Evolutionary conservation across 2,797 vertebrate species (phyloP).

Genomic region (Hoplostethus atlanticus): DNA sequence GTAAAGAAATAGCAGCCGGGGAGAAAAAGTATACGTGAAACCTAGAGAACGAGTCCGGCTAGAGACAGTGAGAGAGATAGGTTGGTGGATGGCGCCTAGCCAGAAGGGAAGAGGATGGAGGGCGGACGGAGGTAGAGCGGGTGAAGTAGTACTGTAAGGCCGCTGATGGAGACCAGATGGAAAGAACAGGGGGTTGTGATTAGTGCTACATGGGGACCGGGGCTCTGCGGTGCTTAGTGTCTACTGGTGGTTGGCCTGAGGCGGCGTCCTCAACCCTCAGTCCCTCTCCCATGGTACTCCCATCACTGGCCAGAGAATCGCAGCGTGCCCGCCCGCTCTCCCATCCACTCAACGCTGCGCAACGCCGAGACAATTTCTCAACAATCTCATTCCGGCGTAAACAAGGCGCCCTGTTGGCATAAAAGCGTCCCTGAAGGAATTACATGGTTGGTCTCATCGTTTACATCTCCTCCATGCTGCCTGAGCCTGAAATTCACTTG

Average conservation of each 20-base stretch:
- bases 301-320: conserved; percentile 67
- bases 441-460: conserved; percentile 70
- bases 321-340: conserved; percentile 59
- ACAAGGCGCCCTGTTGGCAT: conserved; percentile 73
- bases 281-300: conserved; percentile 59
- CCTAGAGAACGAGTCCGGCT: conserved; percentile 24
- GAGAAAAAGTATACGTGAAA: not conserved
- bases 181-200: conserved; percentile 79
- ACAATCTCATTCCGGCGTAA: conserved; percentile 69
- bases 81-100: conserved; percentile 35
- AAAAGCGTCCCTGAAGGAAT: conserved; percentile 72
- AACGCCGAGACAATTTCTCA: conserved; percentile 60
- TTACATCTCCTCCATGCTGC: conserved; percentile 62
- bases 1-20: conserved; percentile 21
- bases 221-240: conserved; percentile 67
- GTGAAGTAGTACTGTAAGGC: conserved; percentile 55
- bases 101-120: conserved; percentile 52
- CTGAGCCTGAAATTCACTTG: conserved; percentile 51
- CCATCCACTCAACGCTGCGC: conserved; percentile 40
- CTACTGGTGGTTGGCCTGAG: conserved; percentile 70
- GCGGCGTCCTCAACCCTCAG: conserved; percentile 55
- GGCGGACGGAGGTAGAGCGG: conserved; percentile 51
- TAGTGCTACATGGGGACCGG: conserved; percentile 75
- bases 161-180: conserved; percentile 83
- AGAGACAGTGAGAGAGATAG: conserved; percentile 35